Base-by-base conservation (phyloP, 1,140 invertebrate genomes). In the Drosophila funebris region DNA sequence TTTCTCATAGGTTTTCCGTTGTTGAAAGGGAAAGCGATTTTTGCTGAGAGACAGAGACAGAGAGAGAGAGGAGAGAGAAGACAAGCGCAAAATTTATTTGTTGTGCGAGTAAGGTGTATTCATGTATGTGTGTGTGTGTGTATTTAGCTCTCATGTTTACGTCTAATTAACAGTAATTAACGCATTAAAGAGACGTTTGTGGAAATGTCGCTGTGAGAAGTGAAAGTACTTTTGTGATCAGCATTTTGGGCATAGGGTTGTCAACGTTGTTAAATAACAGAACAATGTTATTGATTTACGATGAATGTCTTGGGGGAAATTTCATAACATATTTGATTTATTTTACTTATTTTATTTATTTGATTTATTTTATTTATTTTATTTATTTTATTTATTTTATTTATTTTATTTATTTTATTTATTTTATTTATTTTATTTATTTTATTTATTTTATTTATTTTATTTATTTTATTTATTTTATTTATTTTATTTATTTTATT, bases 161-260 rank as follows among this genome's bases (percentile, higher is more conserved):
- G 70, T 78, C 82, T 85, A 85, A 85, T 85, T 85, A 87, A 75
- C 74, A 61, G 82, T 85, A 87, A 87, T 85, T 85, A 87, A 85
- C 82, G 82, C 82, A 85, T 87, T 87, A 72, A 77, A 71, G 48
- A 66, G 82, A 77, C 62, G 78, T 69, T 39, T 67, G 54, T 68
- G 18, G 27, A 54, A 50, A 27, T 58, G 22, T 16, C 22, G 24
- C 33, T n/a, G 24, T 8, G 9, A 22, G 20, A 66, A 77, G 73
- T 77, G 73, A 77, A 70, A 76, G 74, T 76, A 36, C 50, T 33
- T 3, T 24, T 24, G n/a, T 24, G 22, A 36, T 11, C 31, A 11
- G 29, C 7, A 31, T 31, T 31, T 31, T 31, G 29, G 29, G 29
- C 27, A 20, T 11, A 63, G 22, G 14, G 31, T 22, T 54, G 27